phyloP scores from a whole-genome alignment of 53 echinoderm and acorn worm genomes.

The Luidia sarsii region DNA sequence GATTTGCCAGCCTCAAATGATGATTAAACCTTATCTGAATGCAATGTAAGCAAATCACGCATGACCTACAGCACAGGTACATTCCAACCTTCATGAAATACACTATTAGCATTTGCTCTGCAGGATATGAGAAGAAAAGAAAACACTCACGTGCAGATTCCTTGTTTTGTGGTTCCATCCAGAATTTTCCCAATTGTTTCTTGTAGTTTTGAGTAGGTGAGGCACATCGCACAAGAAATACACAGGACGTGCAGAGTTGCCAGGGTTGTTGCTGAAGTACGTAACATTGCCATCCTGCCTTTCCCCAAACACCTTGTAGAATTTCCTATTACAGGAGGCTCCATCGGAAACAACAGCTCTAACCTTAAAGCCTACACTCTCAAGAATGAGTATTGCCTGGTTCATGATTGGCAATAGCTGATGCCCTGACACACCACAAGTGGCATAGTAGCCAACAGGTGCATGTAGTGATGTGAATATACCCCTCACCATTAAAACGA shows the following conservation, averaged over 20 bases:
- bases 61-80: too few relatives aligned
- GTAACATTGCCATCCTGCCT: too few relatives aligned
- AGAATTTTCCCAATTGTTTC: conserved; percentile 80
- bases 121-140: not conserved
- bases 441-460: conserved; percentile 40
- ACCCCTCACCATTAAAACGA: conserved; percentile 51
- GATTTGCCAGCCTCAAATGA: not conserved
- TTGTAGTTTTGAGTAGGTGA: conserved; percentile 63
- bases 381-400: not conserved
- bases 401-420: not conserved
- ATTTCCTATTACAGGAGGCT: not conserved
- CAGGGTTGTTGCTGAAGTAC: not conserved
- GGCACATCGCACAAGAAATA: conserved; percentile 74
- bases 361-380: not conserved
- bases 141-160: conserved; percentile 5
- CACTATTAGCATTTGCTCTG: too few relatives aligned
- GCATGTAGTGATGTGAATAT: conserved; percentile 21
- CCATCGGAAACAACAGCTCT: not conserved
- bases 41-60: too few relatives aligned
- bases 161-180: conserved; percentile 58
- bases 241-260: conserved; percentile 17
- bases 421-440: not conserved
- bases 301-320: not conserved
- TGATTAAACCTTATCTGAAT: too few relatives aligned
- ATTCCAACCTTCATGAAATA: too few relatives aligned